Evolutionary conservation across 2,113 vertebrate species (phyloP).

Genomic region (Cricetomys ansorgei): DNA sequence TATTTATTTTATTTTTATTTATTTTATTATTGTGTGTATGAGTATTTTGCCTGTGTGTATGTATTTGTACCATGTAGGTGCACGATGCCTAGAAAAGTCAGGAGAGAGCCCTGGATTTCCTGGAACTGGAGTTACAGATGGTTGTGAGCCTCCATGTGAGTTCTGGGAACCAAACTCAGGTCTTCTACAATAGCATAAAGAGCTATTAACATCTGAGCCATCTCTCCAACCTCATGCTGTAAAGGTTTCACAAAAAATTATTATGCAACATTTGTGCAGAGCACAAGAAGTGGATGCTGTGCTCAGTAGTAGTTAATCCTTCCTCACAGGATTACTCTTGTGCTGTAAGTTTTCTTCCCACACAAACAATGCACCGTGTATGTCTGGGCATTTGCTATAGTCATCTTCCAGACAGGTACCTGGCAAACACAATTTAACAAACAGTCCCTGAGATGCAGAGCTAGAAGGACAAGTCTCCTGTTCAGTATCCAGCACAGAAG

Average conservation of each 20-base stretch:
- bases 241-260: not conserved
- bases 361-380: not conserved
- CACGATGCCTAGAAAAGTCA: not conserved
- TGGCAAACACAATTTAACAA: not conserved
- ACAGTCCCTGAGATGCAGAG: not conserved
- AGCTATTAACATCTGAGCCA: not conserved
- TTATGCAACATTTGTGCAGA: not conserved
- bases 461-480: accelerated
- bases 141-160: not conserved
- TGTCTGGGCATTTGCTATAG: not conserved
- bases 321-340: not conserved
- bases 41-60: not conserved
- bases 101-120: not conserved
- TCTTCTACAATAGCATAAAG: not conserved
- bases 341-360: not conserved
- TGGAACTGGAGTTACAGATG: not conserved
- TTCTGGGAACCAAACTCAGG: not conserved
- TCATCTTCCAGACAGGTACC: not conserved
- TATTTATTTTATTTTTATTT: no score
- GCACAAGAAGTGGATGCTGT: not conserved
- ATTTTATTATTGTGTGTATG: not conserved
- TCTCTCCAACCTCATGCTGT: not conserved
- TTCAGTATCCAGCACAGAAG: not conserved
- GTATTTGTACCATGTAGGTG: accelerated
- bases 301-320: accelerated